A percentile compares a stretch with the other conserved stretches of the same genome.
Conservation (phyloP, 1,140 invertebrate species). For the Magallana gigas region DNA sequence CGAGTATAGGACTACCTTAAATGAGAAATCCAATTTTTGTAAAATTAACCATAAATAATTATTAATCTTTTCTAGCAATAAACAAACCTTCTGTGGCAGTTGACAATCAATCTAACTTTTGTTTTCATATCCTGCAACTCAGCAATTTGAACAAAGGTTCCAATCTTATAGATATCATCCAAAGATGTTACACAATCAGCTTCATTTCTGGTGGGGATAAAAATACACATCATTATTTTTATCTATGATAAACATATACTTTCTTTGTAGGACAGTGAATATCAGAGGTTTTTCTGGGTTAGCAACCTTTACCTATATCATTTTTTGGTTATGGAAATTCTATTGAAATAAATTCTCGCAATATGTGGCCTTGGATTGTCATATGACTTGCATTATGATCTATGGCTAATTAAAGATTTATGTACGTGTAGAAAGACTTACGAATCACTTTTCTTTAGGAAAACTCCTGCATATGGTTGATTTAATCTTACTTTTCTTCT, state of each 20-base stretch:
- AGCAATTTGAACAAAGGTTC: conserved; percentile 98
- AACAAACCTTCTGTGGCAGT: conserved; percentile 86
- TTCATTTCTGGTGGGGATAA: conserved; percentile 84
- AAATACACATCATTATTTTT: conserved; percentile 44
- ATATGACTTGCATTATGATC: not conserved
- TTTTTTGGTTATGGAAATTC: not conserved
- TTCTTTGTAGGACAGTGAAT: not conserved
- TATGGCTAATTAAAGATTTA: not conserved
- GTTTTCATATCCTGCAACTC: conserved; percentile 98
- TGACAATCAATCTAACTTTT: conserved; percentile 93
- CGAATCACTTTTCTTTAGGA: conserved; percentile 95
- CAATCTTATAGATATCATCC: conserved; percentile 93
- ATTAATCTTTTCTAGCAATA: no score
- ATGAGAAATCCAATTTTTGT: no score
- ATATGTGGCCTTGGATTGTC: not conserved
- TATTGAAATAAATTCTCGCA: not conserved
- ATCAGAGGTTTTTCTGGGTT: no score
- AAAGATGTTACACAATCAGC: conserved; percentile 92
- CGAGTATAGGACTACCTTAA: no score
- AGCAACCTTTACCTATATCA: not conserved
- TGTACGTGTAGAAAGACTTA: conserved; percentile 77
- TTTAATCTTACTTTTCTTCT: conserved; percentile 96
- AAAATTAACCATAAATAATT: no score
- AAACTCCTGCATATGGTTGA: conserved; percentile 98
- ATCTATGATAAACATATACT: not conserved